Conservation (phyloP, 2,888 invertebrate species). For the Corbicula japonica region DNA sequence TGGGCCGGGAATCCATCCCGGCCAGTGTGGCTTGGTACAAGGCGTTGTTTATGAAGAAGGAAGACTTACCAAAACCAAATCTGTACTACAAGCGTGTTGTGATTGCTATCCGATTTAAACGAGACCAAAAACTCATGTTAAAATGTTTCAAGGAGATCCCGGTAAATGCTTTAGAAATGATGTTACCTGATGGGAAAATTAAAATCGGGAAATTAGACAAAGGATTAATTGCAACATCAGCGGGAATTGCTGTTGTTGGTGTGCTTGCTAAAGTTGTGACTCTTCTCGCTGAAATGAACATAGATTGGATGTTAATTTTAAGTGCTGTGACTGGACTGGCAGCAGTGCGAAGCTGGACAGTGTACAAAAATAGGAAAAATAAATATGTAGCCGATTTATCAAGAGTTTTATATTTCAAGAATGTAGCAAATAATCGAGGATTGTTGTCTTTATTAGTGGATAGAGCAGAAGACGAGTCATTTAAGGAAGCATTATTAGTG, state of each 20-base stretch:
- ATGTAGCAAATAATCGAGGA: slow-evolving; percentile 85
- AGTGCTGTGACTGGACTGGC: slow-evolving; percentile 75
- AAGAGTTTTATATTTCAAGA: slow-evolving; percentile 84
- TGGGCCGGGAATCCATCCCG: slow-evolving; percentile 80
- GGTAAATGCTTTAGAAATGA: slow-evolving; percentile 81
- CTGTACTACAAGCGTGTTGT: slow-evolving; percentile 85
- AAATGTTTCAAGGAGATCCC: slow-evolving; percentile 86
- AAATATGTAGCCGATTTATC: slow-evolving; percentile 81
- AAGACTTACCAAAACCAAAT: slow-evolving; percentile 64
- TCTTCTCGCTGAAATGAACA: slow-evolving; percentile 72
- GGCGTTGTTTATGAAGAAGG: slow-evolving; percentile 53
- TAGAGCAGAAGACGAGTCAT: slow-evolving; percentile 85
- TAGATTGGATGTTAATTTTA: slow-evolving; percentile 80
- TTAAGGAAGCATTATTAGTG: slow-evolving; percentile 84
- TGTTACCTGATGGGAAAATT: slow-evolving; percentile 84
- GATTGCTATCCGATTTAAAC: slow-evolving; percentile 83
- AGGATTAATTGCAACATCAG: slow-evolving; percentile 73
- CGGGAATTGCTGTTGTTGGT: slow-evolving; percentile 73
- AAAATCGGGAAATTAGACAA: slow-evolving; percentile 80
- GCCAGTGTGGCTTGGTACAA: slow-evolving; percentile 68
- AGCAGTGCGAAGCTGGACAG: slow-evolving; percentile 75
- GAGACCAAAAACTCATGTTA: slow-evolving; percentile 84
- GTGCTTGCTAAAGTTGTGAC: slow-evolving; percentile 81
- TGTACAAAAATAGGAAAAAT: slow-evolving; percentile 81
- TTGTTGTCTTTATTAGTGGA: slow-evolving; percentile 84